Percentiles rank a stretch among this genome's conserved stretches.
These are phyloP conservation scores for Acropora yongei DNA, from an alignment of 64 coral and sea anemone genomes.

Conservation along the genomic window DNA sequence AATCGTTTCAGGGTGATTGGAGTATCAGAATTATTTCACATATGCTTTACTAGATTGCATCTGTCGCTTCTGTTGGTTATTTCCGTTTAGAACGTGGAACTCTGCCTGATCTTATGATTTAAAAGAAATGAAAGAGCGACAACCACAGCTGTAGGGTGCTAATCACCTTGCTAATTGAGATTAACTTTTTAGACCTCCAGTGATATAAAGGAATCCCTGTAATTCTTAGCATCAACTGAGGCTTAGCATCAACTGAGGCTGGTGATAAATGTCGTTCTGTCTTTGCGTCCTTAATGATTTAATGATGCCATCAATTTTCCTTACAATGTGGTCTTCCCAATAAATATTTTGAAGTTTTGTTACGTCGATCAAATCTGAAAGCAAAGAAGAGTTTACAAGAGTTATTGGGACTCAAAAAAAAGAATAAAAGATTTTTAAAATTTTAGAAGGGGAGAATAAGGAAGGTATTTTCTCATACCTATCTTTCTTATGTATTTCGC, in stretches of 20 bases:
- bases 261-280: not conserved
- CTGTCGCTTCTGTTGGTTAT: no score
- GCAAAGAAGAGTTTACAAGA: not conserved
- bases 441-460: no score
- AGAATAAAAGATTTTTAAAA: no score
- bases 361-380: not conserved
- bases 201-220: not conserved
- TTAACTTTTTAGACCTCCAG: not conserved
- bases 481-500: no score
- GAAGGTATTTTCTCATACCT: no score
- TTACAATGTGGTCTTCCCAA: not conserved
- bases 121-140: not conserved
- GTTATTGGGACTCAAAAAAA: no score
- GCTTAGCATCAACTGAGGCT: conserved; percentile 9
- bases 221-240: conserved; percentile 26
- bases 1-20: no score
- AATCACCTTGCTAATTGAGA: no score
- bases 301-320: not conserved
- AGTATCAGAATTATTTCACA: no score
- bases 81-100: no score
- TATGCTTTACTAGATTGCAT: no score
- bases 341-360: not conserved
- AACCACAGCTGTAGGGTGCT: not conserved
- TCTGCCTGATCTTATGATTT: no score
- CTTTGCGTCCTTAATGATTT: not conserved